Evolutionary conservation across 2,113 vertebrate species (phyloP).

Genomic region (Odontophorus gujanensis): DNA sequence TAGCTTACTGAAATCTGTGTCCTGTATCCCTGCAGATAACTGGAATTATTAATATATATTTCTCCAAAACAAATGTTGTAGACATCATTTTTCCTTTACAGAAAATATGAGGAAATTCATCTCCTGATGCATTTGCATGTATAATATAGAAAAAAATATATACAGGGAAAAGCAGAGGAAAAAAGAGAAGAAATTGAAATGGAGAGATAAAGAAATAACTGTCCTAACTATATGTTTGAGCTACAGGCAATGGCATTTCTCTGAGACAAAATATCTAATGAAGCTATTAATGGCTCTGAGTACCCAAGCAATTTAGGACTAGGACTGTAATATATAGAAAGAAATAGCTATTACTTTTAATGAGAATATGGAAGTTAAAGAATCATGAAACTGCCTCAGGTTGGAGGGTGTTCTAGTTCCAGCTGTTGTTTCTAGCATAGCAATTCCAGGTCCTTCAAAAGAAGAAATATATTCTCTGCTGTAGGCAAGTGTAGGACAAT

Average conservation of each 20-base stretch:
- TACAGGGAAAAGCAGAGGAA: background rate
- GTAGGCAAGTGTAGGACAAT: background rate
- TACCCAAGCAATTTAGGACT: background rate
- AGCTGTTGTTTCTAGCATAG: background rate
- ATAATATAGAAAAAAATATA: background rate
- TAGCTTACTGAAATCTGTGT: conserved; percentile 32
- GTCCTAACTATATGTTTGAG: background rate
- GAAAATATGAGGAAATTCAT: conserved; percentile 11
- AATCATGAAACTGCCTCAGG: background rate
- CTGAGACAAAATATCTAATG: background rate
- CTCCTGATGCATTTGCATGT: background rate
- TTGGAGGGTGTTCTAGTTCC: background rate
- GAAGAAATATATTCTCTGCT: background rate
- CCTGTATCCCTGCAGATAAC: conserved; percentile 34
- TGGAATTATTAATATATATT: conserved; percentile 5
- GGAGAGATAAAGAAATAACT: background rate
- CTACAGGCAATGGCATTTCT: background rate
- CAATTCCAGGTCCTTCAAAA: background rate
- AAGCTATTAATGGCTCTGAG: background rate
- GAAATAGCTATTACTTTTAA: background rate
- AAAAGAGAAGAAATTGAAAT: background rate
- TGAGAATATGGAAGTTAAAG: background rate
- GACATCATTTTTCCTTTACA: conserved; percentile 13
- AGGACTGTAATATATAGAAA: background rate
- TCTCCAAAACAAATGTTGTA: conserved; percentile 28